These are phyloP conservation scores for Dyspetes luteomarginatus DNA, from an alignment of 2,888 invertebrate species.

Conservation along the genomic window DNA sequence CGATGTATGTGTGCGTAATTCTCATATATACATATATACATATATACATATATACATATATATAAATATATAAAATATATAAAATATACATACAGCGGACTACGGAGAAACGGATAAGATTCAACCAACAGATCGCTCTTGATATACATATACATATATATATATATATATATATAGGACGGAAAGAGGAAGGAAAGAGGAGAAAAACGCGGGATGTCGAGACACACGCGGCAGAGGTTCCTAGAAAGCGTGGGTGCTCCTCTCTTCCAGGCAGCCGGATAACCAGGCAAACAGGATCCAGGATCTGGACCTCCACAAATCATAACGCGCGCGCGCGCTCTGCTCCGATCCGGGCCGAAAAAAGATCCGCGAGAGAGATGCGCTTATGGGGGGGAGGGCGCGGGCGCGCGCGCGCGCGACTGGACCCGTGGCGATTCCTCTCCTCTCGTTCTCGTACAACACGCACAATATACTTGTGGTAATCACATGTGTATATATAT, in stretches of 20 bases:
- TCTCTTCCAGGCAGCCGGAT: conserved; percentile 67
- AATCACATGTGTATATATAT: too few species aligned
- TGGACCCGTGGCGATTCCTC: conserved; percentile 40
- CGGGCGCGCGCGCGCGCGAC: conserved; percentile 51
- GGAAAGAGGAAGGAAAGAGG: conserved; percentile 13
- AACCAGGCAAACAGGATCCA: conserved; percentile 74
- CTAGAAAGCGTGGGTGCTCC: conserved; percentile 80
- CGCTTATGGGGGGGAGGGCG: too few species aligned
- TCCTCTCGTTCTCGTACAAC: conserved; percentile 37
- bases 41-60: background rate
- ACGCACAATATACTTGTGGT: too few species aligned
- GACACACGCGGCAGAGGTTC: conserved; percentile 71
- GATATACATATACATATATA: background rate
- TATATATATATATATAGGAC: background rate
- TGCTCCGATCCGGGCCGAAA: conserved; percentile 51
- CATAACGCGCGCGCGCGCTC: conserved; percentile 75
- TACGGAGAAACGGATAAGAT: conserved; percentile 15
- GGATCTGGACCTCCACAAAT: conserved; percentile 79
- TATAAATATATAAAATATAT: too few species aligned
- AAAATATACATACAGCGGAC: too few species aligned
- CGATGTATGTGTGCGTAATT: background rate
- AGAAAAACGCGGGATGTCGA: conserved; percentile 45
- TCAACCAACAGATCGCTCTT: conserved; percentile 2
- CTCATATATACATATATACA: background rate
- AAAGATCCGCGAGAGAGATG: conserved; percentile 76